Evolutionary conservation across 2,113 vertebrate species (phyloP), one percentile per base, ranked within the genome.

Genomic region (Melanerpes aurifrons): DNA sequence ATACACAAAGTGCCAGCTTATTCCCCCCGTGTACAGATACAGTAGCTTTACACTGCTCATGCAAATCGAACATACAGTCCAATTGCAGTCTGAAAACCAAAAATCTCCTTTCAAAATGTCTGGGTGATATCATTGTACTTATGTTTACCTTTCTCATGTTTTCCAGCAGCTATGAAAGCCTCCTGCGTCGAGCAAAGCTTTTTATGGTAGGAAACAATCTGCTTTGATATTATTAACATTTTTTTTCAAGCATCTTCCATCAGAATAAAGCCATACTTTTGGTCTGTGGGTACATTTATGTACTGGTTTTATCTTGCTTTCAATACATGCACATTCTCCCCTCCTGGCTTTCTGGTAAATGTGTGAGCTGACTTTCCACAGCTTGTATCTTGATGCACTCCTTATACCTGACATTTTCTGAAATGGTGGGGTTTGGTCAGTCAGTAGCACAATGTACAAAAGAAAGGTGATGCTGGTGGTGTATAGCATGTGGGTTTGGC

Each of bases 61-160:
- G 5, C 15, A 73, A 92, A 81, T 67, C 47, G 15, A 73, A 18
- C 12, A 31, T 24, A 50, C 59, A 88, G 35, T 14, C n/a, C 37
- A 66, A 22, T 57, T 78, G 53, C 45, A 78, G 58, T 72, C 63
- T 68, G 43, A 93, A 94, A 83, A 61, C 18, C 17, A 74, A 91
- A 94, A 87, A 28, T 10, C 35, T 76, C 40, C 1, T 78, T 94
- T 94, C 85, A 95, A 88, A 96, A 75, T 56, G 35, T 43, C 91
- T 83, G 73, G 67, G 54, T 91, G 79, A 78, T 75, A 59, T 82
- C 53, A 70, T 3, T 72, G 25, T 62, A 66, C n/a, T 81, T 81
- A 1, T 94, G 77, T 92, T 96, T 95, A 95, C 58, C 45, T 91
- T 94, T 83, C 89, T 91, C 73, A 88, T 94, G 91, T 86, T 96